Evolutionary conservation across 1,140 invertebrate genomes (phyloP).

Genomic region (Pseudomyrmex concolor): DNA sequence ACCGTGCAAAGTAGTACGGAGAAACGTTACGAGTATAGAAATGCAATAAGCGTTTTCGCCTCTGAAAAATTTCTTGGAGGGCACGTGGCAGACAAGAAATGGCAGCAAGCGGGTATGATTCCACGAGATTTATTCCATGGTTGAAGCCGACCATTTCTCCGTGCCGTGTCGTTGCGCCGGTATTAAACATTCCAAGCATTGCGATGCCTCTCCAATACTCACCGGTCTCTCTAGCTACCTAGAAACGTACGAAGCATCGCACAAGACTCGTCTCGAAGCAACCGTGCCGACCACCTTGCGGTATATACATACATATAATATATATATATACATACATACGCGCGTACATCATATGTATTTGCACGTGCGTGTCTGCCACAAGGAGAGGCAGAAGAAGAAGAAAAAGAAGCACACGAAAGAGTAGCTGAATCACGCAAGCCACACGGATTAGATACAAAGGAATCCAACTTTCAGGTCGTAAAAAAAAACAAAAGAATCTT

Average conservation of each 20-base stretch:
- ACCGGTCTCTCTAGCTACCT: constrained; percentile 23
- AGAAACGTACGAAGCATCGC: constrained; percentile 39
- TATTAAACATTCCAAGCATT: constrained; percentile 83
- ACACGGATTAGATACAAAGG: constrained; percentile 2
- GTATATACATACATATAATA: not conserved
- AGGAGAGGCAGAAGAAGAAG: not conserved
- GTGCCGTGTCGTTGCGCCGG: constrained; percentile 78
- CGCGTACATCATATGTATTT: constrained; percentile 3
- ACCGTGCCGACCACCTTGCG: not conserved
- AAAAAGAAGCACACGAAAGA: not conserved
- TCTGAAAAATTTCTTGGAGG: constrained; percentile 65
- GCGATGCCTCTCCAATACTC: constrained; percentile 73
- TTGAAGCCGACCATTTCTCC: constrained; percentile 77
- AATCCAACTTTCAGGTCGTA: constrained; percentile 49
- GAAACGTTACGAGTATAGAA: constrained; percentile 43
- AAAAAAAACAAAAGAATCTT: not conserved
- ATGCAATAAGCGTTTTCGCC: constrained; percentile 68
- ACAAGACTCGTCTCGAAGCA: constrained; percentile 41
- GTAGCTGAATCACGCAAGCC: not conserved
- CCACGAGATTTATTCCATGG: constrained; percentile 78
- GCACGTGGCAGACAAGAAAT: constrained; percentile 68
- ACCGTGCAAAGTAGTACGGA: not conserved
- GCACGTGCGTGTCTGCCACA: not conserved
- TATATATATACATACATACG: not conserved
- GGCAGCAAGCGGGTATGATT: constrained; percentile 69